Base-by-base conservation (phyloP, 2,888 invertebrate species). In the Tridacna crocea region DNA sequence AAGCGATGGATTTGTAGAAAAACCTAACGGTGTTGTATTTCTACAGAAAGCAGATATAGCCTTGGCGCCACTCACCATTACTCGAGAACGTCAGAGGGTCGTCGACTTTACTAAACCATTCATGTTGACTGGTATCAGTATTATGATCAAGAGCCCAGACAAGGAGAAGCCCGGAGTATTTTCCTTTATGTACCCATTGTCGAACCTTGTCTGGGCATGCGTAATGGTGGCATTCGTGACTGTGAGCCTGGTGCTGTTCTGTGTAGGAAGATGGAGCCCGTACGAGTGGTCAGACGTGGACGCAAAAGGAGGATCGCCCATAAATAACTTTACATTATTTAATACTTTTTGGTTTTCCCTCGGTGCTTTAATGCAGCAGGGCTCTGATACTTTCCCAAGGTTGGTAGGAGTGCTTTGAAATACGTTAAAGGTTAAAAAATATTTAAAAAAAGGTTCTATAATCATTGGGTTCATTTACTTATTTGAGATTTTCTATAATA, bases 51-150 rank as follows among this genome's bases (percentile, higher is more conserved):
- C 98, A 24, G 99, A 99, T 94, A 96, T 99, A 92, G 98, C 98
- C 0, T 97, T 99, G 79, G 98, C 99, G 51, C 97, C 99, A 63
- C 96, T 99, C 95, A 98, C 98, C 46, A 98, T 99, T 92, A 98
- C 98, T 70, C 96, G 98, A 26, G 98, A 98, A 93, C 96, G 99
- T 65, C 98, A 99, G 95, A 96, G 97, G 88, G 98, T 98, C 85
- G 98, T 99, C 90, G 99, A 99, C 95, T 99, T 99, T 95, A 98
- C 97, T 92, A 99, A 99, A 94, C 99, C 99, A 10, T 99, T 99
- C 95, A 97, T 99, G 97, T 97, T 98, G 26, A 96, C 99, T 81
- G 98, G 99, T 80, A 98, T 98, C 93, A 98, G 98, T 90, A 97
- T 99, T 90, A 98, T 98, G 97, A 97, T 98, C 93, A 97, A 98